Evolutionary conservation across 2,797 vertebrate species (phyloP).

Genomic region (Syngnathus rostellatus): DNA sequence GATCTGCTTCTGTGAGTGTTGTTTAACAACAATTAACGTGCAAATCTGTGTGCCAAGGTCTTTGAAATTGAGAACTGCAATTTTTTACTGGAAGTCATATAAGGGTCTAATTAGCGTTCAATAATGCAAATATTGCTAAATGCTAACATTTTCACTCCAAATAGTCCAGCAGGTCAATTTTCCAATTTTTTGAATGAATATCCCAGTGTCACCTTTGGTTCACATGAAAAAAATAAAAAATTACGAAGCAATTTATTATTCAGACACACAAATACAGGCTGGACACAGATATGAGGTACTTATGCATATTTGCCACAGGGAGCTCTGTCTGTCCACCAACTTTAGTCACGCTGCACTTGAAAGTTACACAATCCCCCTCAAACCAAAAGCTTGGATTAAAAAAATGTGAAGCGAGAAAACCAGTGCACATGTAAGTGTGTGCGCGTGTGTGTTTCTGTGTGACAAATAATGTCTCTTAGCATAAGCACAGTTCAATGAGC

Average conservation of each 20-base stretch:
- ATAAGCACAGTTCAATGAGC: not conserved
- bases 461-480: not conserved
- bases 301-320: constrained; percentile 45
- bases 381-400: constrained; percentile 50
- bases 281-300: constrained; percentile 28
- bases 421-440: constrained; percentile 7
- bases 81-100: no score
- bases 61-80: no score
- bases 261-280: constrained; percentile 14
- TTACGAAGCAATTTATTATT: constrained; percentile 40
- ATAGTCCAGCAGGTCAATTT: no score
- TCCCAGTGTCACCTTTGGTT: constrained; percentile 19
- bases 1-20: not conserved
- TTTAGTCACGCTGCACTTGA: constrained; percentile 59
- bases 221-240: not conserved
- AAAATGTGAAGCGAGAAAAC: constrained; percentile 32
- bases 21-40: not conserved
- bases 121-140: no score
- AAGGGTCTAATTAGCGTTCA: no score
- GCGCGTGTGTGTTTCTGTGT: constrained; percentile 9
- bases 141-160: no score
- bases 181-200: constrained; percentile 4
- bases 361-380: constrained; percentile 50
- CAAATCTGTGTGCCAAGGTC: not conserved
- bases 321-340: constrained; percentile 49